These are phyloP conservation scores for Pectinophora gossypiella DNA, from an alignment of 1,140 invertebrate genomes.

Conservation along the genomic window DNA sequence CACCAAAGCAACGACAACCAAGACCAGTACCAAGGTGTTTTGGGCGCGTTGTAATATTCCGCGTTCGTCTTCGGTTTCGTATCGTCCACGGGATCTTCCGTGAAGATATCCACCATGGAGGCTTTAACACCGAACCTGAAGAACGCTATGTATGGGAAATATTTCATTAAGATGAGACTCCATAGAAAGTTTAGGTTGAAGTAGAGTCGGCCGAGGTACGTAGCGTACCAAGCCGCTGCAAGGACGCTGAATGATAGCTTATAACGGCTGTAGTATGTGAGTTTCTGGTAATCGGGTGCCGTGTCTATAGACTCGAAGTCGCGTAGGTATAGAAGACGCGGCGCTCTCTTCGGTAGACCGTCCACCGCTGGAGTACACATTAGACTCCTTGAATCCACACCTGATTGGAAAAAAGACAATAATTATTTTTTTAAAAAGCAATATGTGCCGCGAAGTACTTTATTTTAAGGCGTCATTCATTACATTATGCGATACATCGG, in stretches of 20 bases:
- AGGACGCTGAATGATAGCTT: constrained; percentile 29
- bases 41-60: constrained; percentile 36
- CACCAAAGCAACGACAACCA: constrained; percentile 31
- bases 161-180: constrained; percentile 49
- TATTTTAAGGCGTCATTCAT: too few species aligned
- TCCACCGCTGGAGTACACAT: constrained; percentile 35
- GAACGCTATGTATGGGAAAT: constrained; percentile 63
- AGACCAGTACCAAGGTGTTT: constrained; percentile 34
- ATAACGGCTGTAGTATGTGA: constrained; percentile 30
- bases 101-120: constrained; percentile 56
- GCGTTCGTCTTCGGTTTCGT: constrained; percentile 38
- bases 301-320: constrained; percentile 41
- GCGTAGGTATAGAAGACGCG: constrained; percentile 28
- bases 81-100: constrained; percentile 45
- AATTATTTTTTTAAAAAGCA: too few species aligned
- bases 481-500: too few species aligned
- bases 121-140: constrained; percentile 46
- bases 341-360: constrained; percentile 16
- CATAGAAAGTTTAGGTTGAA: constrained; percentile 50
- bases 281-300: constrained; percentile 34
- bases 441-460: too few species aligned
- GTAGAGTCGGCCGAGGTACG: constrained; percentile 43
- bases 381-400: constrained; percentile 37
- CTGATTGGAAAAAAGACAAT: too few species aligned
- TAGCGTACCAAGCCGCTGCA: constrained; percentile 24